Conservation (phyloP, 2,797 vertebrate species). For the Rhincodon typus region DNA sequence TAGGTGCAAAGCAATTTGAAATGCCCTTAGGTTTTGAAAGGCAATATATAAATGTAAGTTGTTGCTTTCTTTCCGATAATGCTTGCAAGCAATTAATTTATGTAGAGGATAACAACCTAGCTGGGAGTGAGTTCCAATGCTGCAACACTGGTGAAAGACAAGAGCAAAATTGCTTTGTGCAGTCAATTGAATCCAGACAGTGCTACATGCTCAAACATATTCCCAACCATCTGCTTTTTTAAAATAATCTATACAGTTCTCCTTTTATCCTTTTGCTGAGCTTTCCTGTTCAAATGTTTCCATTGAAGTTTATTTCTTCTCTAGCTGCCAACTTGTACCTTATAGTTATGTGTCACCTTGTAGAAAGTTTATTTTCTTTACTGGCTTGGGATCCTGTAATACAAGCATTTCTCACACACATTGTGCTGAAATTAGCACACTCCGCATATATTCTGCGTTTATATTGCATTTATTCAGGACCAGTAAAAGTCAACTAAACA, state of each 20-base stretch:
- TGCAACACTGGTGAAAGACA: not conserved
- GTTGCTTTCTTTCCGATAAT: not conserved
- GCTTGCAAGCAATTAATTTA: not conserved
- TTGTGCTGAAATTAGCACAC: not conserved
- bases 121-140: not conserved
- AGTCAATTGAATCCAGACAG: not conserved
- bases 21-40: not conserved
- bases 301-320: conserved; percentile 3
- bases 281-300: not conserved
- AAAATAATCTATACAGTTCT: not conserved
- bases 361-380: not conserved
- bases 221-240: not conserved
- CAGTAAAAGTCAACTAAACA: not conserved
- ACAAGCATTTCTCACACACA: not conserved
- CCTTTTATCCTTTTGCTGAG: not conserved
- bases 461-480: not conserved
- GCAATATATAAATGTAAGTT: not conserved
- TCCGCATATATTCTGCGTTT: not conserved
- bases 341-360: not conserved
- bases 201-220: not conserved
- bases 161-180: not conserved
- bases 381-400: not conserved
- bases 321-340: not conserved
- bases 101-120: not conserved
- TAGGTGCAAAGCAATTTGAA: not conserved